phyloP scores from a whole-genome alignment of 1,140 invertebrate genomes.

The Acyrthosiphon pisum region DNA sequence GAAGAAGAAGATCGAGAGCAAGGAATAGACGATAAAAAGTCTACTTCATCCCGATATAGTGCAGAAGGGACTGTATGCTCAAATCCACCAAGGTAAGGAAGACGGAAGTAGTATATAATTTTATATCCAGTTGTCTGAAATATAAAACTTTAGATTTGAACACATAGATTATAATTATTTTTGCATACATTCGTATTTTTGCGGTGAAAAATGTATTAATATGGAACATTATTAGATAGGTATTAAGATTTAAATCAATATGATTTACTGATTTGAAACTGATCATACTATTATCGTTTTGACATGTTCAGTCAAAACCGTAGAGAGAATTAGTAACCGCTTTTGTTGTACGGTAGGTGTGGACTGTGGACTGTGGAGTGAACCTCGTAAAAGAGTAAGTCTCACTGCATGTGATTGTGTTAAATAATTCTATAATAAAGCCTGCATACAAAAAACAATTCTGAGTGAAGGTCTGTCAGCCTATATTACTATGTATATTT shows the following conservation, averaged over 20 bases:
- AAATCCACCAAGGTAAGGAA: conserved; percentile 50
- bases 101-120: background rate
- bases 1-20: conserved; percentile 49
- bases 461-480: background rate
- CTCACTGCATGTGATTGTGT: background rate
- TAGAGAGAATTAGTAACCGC: background rate
- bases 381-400: background rate
- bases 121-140: background rate
- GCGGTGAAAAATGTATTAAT: background rate
- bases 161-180: background rate
- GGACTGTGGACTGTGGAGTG: too few species aligned
- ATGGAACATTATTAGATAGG: background rate
- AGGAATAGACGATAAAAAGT: background rate
- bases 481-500: background rate
- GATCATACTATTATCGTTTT: background rate
- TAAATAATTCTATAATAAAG: background rate
- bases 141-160: background rate
- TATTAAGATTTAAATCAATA: background rate
- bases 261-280: background rate
- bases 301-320: background rate
- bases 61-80: conserved; percentile 15
- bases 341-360: background rate
- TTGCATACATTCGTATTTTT: background rate
- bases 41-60: background rate
- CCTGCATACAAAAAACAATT: background rate